Conservation (phyloP, 2,113 vertebrate genomes). For the Gracilinanus agilis region DNA sequence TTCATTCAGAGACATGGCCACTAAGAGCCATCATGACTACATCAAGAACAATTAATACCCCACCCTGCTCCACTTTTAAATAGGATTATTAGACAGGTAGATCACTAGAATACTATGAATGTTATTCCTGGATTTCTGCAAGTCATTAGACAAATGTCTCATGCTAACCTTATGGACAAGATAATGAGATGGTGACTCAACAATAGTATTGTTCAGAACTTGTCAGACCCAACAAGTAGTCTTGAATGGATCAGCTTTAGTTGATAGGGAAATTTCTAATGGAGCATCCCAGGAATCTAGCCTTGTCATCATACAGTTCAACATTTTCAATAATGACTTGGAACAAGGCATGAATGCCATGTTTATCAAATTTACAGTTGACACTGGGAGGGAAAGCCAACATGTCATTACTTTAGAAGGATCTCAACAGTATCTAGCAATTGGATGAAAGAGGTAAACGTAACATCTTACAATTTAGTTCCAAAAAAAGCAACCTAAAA, state of each 20-base stretch:
- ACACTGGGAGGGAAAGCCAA: neutral
- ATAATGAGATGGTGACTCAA: neutral
- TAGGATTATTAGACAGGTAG: neutral
- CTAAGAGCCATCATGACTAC: neutral
- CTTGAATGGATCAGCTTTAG: neutral
- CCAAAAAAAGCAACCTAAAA: neutral
- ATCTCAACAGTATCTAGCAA: neutral
- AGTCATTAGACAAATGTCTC: neutral
- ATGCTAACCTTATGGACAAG: neutral
- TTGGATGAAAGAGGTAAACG: neutral
- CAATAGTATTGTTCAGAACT: neutral
- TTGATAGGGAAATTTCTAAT: neutral
- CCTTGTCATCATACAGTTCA: neutral
- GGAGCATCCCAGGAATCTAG: neutral
- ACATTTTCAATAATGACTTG: neutral
- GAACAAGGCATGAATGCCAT: neutral
- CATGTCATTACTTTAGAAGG: neutral
- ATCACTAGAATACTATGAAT: neutral
- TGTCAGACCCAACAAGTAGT: neutral
- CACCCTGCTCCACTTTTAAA: too few relatives aligned
- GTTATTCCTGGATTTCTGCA: neutral
- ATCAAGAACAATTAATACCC: neutral
- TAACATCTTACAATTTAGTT: neutral
- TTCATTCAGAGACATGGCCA: neutral
- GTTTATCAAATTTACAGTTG: neutral